These are phyloP conservation scores for Nymphalis c-album DNA, from an alignment of 2,888 invertebrate species.

Conservation along the genomic window DNA sequence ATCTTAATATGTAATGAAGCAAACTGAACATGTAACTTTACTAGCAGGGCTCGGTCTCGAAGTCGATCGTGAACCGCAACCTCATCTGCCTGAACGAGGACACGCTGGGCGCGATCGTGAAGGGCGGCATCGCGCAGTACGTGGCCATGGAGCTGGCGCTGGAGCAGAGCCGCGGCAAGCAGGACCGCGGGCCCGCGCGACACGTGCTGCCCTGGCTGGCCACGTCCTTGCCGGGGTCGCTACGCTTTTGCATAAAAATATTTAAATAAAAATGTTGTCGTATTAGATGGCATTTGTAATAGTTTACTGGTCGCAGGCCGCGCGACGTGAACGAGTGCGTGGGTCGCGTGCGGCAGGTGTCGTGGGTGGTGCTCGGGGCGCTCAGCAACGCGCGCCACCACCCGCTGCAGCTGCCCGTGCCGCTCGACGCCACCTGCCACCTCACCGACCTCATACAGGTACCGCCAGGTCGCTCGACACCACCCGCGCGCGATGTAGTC, in stretches of 20 bases:
- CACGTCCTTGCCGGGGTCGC: conserved; percentile 59
- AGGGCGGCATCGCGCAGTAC: conserved; percentile 96
- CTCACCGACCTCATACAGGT: conserved; percentile 98
- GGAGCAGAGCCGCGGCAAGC: conserved; percentile 89
- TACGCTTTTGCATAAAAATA: neutral
- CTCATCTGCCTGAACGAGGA: conserved; percentile 92
- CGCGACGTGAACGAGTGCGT: conserved; percentile 98
- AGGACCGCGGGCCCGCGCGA: conserved; percentile 50
- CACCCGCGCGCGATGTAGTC: no score
- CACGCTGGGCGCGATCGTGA: conserved; percentile 96
- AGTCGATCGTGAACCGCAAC: conserved; percentile 78
- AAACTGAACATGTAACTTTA: neutral
- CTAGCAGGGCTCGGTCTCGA: conserved; percentile 72
- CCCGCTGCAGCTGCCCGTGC: conserved; percentile 93
- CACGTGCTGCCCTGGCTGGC: conserved; percentile 91
- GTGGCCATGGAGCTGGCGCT: conserved; percentile 96
- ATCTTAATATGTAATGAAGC: neutral
- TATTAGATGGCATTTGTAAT: neutral
- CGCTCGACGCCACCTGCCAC: conserved; percentile 97
- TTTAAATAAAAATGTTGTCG: no score
- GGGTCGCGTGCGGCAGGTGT: conserved; percentile 94
- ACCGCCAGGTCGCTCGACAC: no score
- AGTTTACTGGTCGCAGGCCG: conserved; percentile 75
- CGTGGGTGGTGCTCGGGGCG: conserved; percentile 98
- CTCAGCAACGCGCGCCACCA: conserved; percentile 87